Conservation (phyloP, 1,140 invertebrate genomes). For the Epicauta chinensis region DNA sequence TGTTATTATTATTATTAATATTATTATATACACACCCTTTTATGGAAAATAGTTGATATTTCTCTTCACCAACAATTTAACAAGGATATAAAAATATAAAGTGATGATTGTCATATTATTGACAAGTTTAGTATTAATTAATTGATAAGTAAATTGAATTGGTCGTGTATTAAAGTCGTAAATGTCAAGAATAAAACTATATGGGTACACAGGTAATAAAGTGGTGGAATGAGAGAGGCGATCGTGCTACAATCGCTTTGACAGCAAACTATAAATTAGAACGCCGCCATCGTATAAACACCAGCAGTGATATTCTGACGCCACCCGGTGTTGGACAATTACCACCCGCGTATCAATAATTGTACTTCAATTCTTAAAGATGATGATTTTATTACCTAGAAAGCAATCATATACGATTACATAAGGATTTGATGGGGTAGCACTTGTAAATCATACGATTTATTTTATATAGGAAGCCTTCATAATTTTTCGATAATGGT, state of each 20-base stretch:
- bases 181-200: constrained; percentile 4
- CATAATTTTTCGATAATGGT: no score
- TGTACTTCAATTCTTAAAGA: constrained; percentile 20
- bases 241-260: constrained; percentile 8
- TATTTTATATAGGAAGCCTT: no score
- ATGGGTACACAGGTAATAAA: constrained; percentile 7
- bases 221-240: constrained; percentile 4
- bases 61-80: no score
- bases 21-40: no score
- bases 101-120: no score
- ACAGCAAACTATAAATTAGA: constrained; percentile 22
- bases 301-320: constrained; percentile 22
- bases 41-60: no score
- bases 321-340: constrained; percentile 22
- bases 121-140: not conserved
- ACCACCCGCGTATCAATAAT: constrained; percentile 21
- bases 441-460: no score
- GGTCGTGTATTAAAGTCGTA: constrained; percentile 8
- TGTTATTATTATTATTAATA: no score
- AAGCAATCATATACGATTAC: no score
- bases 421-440: no score
- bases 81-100: no score
- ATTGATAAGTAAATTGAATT: constrained; percentile 8
- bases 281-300: constrained; percentile 15
- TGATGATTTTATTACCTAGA: not conserved